phyloP scores from a whole-genome alignment of 2,113 vertebrate species.

The Centropus unirufus region DNA sequence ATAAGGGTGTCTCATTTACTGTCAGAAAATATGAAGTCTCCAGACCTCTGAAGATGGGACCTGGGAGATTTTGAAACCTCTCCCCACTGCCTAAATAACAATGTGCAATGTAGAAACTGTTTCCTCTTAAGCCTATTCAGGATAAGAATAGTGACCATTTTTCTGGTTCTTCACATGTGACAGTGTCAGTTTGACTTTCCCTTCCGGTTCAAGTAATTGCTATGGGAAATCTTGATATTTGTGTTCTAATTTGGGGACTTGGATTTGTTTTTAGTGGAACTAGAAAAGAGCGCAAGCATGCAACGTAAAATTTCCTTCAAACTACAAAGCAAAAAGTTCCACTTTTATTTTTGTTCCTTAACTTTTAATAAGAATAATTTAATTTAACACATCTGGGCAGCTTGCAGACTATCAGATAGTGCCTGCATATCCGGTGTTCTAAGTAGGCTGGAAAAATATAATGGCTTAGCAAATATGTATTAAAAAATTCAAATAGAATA shows the following conservation, averaged over 20 bases:
- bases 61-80: not conserved
- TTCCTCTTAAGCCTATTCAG: not conserved
- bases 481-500: not conserved
- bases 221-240: not conserved
- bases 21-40: not conserved
- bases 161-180: not conserved
- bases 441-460: not conserved
- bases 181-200: not conserved
- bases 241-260: not conserved
- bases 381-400: not conserved
- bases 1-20: not conserved
- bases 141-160: not conserved
- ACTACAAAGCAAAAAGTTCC: not conserved
- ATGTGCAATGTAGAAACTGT: not conserved
- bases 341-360: not conserved
- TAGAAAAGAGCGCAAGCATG: not conserved
- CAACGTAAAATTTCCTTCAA: not conserved
- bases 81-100: not conserved
- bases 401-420: not conserved
- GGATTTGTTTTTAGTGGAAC: not conserved
- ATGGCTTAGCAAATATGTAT: not conserved
- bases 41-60: not conserved
- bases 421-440: not conserved
- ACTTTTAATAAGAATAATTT: not conserved
- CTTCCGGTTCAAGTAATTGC: not conserved